These are phyloP conservation scores for Carlito syrichta DNA, from an alignment of 2,113 vertebrate genomes.

Conservation along the genomic window DNA sequence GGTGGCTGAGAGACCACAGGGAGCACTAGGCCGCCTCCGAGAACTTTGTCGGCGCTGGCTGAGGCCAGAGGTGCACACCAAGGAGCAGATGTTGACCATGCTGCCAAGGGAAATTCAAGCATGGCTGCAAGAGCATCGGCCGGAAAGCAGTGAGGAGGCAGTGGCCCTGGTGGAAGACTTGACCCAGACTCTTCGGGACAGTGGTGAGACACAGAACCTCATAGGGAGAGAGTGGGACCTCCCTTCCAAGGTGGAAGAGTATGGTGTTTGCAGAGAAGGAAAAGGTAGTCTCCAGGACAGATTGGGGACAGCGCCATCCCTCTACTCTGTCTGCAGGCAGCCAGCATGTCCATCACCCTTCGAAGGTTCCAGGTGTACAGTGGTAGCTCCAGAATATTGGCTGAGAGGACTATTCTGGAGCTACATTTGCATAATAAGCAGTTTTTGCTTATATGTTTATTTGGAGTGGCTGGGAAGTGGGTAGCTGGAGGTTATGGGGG, in stretches of 20 bases:
- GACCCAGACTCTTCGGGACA: slow-evolving; percentile 62
- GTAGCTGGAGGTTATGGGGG: not conserved
- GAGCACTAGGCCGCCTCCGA: slow-evolving; percentile 50
- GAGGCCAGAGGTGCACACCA: slow-evolving; percentile 67
- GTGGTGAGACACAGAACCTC: slow-evolving; percentile 54
- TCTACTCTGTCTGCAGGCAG: not conserved
- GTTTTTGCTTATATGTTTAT: not conserved
- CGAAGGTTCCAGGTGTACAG: not conserved
- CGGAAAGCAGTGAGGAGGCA: slow-evolving; percentile 58
- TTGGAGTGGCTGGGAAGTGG: not conserved
- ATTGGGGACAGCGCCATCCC: no score
- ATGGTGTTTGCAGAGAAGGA: not conserved
- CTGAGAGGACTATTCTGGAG: not conserved
- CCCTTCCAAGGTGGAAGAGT: not conserved
- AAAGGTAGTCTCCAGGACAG: not conserved
- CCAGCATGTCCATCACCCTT: not conserved
- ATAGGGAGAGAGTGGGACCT: not conserved
- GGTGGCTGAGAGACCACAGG: not conserved
- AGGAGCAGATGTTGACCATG: slow-evolving; percentile 71
- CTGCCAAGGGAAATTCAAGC: slow-evolving; percentile 70
- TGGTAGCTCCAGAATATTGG: not conserved
- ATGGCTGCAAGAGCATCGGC: slow-evolving; percentile 71
- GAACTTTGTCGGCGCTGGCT: slow-evolving; percentile 76
- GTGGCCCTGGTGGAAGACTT: slow-evolving; percentile 66
- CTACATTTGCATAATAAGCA: not conserved